phyloP scores from a whole-genome alignment of 1,140 invertebrate species.

The Lordiphosa clarofinis region DNA sequence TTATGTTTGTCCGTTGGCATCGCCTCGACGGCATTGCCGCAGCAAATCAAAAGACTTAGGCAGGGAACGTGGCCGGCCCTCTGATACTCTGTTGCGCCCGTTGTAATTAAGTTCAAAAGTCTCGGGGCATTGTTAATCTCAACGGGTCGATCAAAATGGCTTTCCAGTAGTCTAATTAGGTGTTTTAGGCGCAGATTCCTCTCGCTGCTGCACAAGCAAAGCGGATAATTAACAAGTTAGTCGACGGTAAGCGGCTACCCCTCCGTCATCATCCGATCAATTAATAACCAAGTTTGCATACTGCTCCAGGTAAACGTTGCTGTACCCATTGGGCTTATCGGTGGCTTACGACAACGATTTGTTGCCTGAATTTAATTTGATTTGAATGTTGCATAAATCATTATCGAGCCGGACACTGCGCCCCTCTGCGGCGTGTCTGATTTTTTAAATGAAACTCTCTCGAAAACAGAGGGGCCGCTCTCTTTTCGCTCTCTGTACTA shows the following conservation, averaged over 20 bases:
- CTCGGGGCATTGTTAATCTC: constrained; percentile 46
- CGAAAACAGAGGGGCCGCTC: constrained; percentile 26
- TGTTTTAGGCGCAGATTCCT: constrained; percentile 26
- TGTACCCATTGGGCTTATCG: constrained; percentile 28
- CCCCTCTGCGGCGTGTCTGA: constrained; percentile 51
- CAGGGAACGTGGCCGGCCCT: constrained; percentile 35
- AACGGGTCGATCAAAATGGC: constrained; percentile 37
- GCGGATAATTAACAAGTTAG: constrained; percentile 17
- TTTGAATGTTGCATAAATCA: constrained; percentile 47
- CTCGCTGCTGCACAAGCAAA: constrained; percentile 9
- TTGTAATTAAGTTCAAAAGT: constrained; percentile 54
- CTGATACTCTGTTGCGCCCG: constrained; percentile 7
- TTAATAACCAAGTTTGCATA: constrained; percentile 37
- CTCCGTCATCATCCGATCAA: constrained; percentile 31
- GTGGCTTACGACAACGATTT: constrained; percentile 36
- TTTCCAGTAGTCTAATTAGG: constrained; percentile 61
- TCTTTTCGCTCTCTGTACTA: constrained; percentile 8
- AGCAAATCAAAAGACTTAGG: constrained; percentile 54
- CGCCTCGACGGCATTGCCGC: constrained; percentile 23
- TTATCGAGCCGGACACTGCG: constrained; percentile 30
- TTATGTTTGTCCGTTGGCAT: constrained; percentile 23
- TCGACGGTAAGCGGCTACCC: constrained; percentile 2
- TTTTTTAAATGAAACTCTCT: constrained; percentile 54
- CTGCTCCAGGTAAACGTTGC: constrained; percentile 19
- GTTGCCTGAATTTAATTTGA: constrained; percentile 30